phyloP scores from a whole-genome alignment of 2,888 invertebrate genomes.

The Allacma fusca region DNA sequence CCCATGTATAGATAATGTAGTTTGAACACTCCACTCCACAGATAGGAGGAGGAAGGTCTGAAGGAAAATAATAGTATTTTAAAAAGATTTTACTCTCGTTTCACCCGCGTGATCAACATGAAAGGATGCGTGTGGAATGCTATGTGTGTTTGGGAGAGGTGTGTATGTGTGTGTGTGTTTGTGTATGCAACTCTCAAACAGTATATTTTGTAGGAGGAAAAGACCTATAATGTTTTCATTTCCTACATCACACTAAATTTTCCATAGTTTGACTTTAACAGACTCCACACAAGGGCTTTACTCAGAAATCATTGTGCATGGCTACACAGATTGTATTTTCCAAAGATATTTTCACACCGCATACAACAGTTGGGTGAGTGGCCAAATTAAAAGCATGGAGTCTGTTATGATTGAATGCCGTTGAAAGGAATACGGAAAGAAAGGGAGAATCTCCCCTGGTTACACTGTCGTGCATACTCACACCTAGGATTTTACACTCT shows the following conservation, averaged over 20 bases:
- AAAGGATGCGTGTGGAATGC: background rate
- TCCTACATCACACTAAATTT: slow-evolving; percentile 6
- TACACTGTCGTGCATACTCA: background rate
- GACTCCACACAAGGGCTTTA: slow-evolving; percentile 18
- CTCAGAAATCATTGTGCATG: slow-evolving; percentile 38
- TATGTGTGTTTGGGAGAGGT: slow-evolving; percentile 2
- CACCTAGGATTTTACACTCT: background rate
- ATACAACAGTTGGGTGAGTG: slow-evolving; percentile 41
- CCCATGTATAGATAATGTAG: background rate
- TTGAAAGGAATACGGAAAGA: slow-evolving; percentile 41
- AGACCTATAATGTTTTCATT: background rate
- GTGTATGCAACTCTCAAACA: background rate
- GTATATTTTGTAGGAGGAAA: background rate
- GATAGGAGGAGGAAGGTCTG: background rate
- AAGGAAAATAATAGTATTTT: background rate
- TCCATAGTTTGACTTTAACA: slow-evolving; percentile 7
- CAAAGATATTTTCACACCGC: slow-evolving; percentile 29
- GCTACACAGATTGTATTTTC: slow-evolving; percentile 34
- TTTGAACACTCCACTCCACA: too few species aligned
- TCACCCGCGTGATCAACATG: background rate
- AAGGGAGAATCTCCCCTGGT: slow-evolving; percentile 5
- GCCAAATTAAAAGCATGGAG: slow-evolving; percentile 45
- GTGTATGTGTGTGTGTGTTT: background rate
- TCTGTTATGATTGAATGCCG: slow-evolving; percentile 38
- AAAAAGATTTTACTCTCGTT: background rate